Base-by-base conservation (phyloP, 2,888 invertebrate species). In the Machimus rusticus region DNA sequence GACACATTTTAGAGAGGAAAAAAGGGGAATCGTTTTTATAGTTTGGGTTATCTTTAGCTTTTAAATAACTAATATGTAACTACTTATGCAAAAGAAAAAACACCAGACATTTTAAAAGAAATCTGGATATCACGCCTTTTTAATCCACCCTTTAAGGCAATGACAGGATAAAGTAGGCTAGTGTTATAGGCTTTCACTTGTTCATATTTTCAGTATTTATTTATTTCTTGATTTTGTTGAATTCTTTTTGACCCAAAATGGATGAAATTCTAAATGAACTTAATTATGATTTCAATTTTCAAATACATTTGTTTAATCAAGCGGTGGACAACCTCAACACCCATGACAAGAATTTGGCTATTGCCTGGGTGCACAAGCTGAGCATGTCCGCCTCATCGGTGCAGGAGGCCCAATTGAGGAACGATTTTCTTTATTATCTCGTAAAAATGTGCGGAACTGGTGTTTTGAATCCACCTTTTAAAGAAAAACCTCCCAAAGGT, bases 261-360 rank as follows among this genome's bases (percentile, higher is more conserved):
- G 90, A 90, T 76, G 93, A 92, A 88, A 88, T 91, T 88, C 90
- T 91, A 8, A 92, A 93, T 90, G 92, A 93, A 89, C 90, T 94
- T 57, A 94, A 94, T 90, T 94, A 94, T 90, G 94, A 94, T 89
- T 94, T 93, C 90, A 94, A 94, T 90, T 93, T 93, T 89, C 94
- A 94, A 89, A 91, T 94, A 90, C 93, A 93, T 89, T 90, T 93
- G 82, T 93, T 93, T 2, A 93, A 94, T 89, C 92, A 92, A 2
- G 91, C 93, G 90, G 89, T 94, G 51, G 91, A 92, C 2, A 93
- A 93, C 90, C 90, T 94, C 5, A 87, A 39, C 23, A 31, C 43
- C 5, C 23, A 76, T 6, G 90, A 94, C 89, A 92, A 93, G 89
- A 92, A 93, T 89, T 92, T 91, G 88, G 93, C 92, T 0, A 90